These are phyloP conservation scores for Poeciliopsis turrubarensis DNA, from an alignment of 2,113 vertebrate species.

Conservation along the genomic window DNA sequence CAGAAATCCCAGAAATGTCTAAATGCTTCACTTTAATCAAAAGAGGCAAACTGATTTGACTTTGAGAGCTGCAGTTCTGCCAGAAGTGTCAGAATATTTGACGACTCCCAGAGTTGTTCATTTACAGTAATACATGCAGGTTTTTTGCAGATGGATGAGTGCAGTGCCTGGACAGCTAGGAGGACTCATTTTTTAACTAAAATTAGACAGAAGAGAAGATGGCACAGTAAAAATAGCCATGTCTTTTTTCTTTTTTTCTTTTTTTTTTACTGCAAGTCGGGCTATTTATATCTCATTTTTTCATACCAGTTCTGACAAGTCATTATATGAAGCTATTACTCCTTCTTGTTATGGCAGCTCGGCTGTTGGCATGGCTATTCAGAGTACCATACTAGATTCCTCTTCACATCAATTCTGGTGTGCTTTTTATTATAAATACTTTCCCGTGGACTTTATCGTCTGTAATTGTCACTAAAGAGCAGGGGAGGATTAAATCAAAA, in stretches of 20 bases:
- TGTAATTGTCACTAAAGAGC: not conserved
- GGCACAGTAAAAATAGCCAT: conserved; percentile 64
- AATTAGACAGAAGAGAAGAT: conserved; percentile 63
- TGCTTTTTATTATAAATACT: conserved; percentile 16
- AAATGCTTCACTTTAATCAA: conserved; percentile 1
- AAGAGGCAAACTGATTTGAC: conserved; percentile 19
- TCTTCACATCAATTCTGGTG: conserved; percentile 26
- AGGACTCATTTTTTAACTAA: conserved; percentile 56
- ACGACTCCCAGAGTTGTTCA: conserved; percentile 7
- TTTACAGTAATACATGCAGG: conserved; percentile 8
- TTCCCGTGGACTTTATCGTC: not conserved
- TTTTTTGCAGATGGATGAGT: conserved; percentile 41
- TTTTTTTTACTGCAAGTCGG: conserved; percentile 16
- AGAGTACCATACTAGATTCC: conserved; percentile 46
- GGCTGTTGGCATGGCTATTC: conserved; percentile 41
- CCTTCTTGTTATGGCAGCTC: conserved; percentile 60
- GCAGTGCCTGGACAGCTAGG: conserved; percentile 21
- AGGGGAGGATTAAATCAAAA: conserved; percentile 6
- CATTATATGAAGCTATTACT: conserved; percentile 65
- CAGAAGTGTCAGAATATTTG: conserved; percentile 9
- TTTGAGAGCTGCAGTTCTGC: conserved; percentile 18
- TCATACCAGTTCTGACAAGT: conserved; percentile 60
- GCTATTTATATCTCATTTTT: conserved; percentile 65
- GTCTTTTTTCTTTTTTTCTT: not conserved
- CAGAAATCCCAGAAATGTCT: conserved; percentile 33